Conservation (phyloP, 2,797 vertebrate species). For the Cryptoblepharus egeriae region DNA sequence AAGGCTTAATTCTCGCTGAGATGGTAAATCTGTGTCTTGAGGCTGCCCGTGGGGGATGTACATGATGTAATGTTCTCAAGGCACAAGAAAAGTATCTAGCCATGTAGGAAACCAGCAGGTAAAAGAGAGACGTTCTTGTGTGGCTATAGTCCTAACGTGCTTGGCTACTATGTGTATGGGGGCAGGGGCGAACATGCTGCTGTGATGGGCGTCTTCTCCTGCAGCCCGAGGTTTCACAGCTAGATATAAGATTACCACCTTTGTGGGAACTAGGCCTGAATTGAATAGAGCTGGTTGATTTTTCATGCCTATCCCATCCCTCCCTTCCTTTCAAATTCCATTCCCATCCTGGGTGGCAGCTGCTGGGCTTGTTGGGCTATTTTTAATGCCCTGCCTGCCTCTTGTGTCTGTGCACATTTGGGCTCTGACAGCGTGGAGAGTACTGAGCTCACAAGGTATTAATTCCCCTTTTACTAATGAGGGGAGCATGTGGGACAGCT, state of each 20-base stretch:
- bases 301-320: not conserved
- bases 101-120: not conserved
- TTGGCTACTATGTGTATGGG: not conserved
- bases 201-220: not conserved
- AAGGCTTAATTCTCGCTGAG: too few species aligned
- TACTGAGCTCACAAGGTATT: constrained; percentile 41
- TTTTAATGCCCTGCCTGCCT: constrained; percentile 14
- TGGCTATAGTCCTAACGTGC: not conserved
- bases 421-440: constrained; percentile 1
- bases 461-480: constrained; percentile 39
- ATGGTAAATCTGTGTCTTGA: not conserved
- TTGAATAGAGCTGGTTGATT: not conserved
- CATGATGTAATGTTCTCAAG: not conserved
- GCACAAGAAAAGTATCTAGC: too few species aligned
- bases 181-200: too few species aligned
- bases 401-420: constrained; percentile 31
- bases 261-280: not conserved
- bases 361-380: constrained; percentile 29
- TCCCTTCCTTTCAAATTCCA: constrained; percentile 12
- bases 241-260: not conserved
- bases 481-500: constrained; percentile 29
- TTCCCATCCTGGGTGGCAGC: constrained; percentile 33
- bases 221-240: not conserved
- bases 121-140: not conserved
- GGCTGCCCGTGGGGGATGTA: not conserved